Evolutionary conservation across 2,113 vertebrate genomes (phyloP), one percentile per base, ranked within the genome.

Genomic region (Arenaria interpres): DNA sequence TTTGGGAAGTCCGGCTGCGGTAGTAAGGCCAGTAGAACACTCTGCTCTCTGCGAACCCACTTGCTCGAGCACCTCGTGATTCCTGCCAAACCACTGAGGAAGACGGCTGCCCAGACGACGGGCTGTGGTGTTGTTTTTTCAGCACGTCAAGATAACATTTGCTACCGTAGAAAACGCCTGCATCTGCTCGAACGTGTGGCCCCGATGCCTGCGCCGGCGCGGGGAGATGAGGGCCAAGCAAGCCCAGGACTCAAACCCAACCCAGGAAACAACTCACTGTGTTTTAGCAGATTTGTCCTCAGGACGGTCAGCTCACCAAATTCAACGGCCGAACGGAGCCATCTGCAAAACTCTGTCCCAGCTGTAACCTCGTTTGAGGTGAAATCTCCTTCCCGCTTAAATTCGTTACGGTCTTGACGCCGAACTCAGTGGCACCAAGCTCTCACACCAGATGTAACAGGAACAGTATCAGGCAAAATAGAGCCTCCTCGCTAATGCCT

Each of bases 371-470:
- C 48, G 53, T 33, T 3, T 50, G 57, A 89, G 90, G 62, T 75
- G 83, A 92, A 90, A 60, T 60, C 51, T 45, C 83, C 41, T 74
- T 90, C 41, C 30, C 1, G 0, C 25, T 74, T 56, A 64, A 78
- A 72, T 60, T 62, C 66, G 53, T 48, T 27, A 56, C 1, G 41
- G 22, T 53, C 81, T 53, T 30, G 56, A 68, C 16, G 48, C 41
- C 62, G 39, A 93, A 72, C 3, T 77, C 1, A 0, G 73, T n/a
- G 66, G 73, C 53, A 84, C 77, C 30, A 35, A 74, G 51, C 30
- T 95, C 92, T 92, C 90, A 85, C 63, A 87, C 62, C 84, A 95
- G 57, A 85, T 89, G 60, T 62, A 87, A 85, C 9, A 93, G 71
- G 79, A 85, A 93, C 30, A 73, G 0, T 51, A 85, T 32, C 62